Percentiles rank a stretch among this genome's conserved stretches.
Evolutionary conservation across 2,888 invertebrate genomes (phyloP).

Genomic region (Druceiella hillmani): DNA sequence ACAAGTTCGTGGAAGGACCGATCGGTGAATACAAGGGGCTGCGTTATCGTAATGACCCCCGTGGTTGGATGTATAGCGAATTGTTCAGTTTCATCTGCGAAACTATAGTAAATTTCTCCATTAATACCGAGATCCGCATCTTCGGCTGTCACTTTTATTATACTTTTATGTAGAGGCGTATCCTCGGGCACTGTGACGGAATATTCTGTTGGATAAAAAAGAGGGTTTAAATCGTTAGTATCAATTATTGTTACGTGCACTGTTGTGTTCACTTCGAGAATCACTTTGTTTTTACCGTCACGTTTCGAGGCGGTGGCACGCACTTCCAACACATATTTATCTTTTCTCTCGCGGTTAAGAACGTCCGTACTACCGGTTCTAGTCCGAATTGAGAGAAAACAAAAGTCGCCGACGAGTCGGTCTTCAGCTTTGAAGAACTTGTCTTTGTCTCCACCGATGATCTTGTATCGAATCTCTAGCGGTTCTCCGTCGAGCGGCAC

Average conservation of each 20-base stretch:
- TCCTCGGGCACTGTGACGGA: conserved; percentile 85
- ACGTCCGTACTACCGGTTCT: conserved; percentile 83
- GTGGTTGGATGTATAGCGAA: conserved; percentile 93
- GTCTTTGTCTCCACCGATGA: conserved; percentile 81
- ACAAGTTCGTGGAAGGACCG: conserved; percentile 65
- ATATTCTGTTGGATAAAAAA: conserved; percentile 89
- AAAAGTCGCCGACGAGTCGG: conserved; percentile 86
- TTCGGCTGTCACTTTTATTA: conserved; percentile 78
- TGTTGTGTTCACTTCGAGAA: conserved; percentile 64
- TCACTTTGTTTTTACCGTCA: conserved; percentile 52
- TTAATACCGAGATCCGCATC: conserved; percentile 96
- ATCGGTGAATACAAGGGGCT: conserved; percentile 68
- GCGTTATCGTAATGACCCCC: conserved; percentile 79
- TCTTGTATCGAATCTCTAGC: conserved; percentile 70
- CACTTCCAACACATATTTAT: conserved; percentile 74
- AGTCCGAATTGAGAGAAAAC: conserved; percentile 85
- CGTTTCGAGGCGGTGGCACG: conserved; percentile 60
- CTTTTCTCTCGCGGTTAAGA: conserved; percentile 88
- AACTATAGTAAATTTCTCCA: conserved; percentile 95
- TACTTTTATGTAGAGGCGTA: conserved; percentile 75
- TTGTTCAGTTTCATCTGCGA: conserved; percentile 72
- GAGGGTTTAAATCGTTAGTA: conserved; percentile 87
- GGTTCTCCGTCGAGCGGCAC: conserved; percentile 38
- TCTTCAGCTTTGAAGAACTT: conserved; percentile 92
- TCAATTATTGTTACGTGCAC: conserved; percentile 72